phyloP scores from a whole-genome alignment of 1,140 invertebrate genomes.

The Cherax destructor region DNA sequence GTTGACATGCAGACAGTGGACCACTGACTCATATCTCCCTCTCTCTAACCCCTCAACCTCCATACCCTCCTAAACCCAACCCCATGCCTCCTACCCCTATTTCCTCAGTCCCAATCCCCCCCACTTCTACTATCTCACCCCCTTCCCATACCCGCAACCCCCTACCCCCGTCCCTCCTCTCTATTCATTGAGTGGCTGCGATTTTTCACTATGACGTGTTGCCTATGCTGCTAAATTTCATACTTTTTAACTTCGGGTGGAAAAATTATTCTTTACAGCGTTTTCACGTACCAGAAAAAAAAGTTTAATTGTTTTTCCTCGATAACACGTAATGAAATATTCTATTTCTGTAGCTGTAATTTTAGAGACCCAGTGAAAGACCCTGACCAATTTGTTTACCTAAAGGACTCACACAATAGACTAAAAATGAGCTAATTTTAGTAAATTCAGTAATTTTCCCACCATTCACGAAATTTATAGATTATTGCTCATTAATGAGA shows the following conservation, averaged over 20 bases:
- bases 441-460: too few relatives aligned
- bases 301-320: not conserved
- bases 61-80: too few relatives aligned
- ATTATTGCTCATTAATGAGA: not conserved
- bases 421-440: constrained; percentile 4
- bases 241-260: constrained; percentile 23
- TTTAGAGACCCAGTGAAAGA: constrained; percentile 7
- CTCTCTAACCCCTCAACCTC: too few relatives aligned
- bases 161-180: not conserved
- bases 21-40: too few relatives aligned
- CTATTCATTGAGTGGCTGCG: not conserved
- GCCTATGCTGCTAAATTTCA: constrained; percentile 27
- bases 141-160: too few relatives aligned
- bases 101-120: too few relatives aligned
- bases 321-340: constrained; percentile 29
- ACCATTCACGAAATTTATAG: not conserved
- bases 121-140: too few relatives aligned
- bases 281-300: not conserved
- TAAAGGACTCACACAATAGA: constrained; percentile 12
- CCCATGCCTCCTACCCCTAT: too few relatives aligned
- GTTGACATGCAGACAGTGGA: too few relatives aligned
- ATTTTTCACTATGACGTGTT: constrained; percentile 14
- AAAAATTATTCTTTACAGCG: constrained; percentile 13
- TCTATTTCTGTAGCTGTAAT: constrained; percentile 6
- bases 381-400: constrained; percentile 32